phyloP scores from a whole-genome alignment of 2,113 vertebrate genomes.

The Ellobius talpinus region DNA sequence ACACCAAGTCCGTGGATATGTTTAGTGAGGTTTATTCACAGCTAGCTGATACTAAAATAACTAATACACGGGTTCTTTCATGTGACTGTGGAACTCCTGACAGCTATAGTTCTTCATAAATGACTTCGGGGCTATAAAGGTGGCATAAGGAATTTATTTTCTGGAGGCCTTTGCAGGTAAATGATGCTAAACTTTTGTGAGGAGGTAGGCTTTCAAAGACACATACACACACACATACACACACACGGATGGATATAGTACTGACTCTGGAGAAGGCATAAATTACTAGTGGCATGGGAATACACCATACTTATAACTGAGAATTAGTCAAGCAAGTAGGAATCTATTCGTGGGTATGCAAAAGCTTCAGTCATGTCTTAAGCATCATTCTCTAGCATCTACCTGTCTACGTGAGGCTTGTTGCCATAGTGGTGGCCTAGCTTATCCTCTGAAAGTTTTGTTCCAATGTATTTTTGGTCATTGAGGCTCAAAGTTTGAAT shows the following conservation, averaged over 20 bases:
- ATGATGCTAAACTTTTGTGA: slow-evolving; percentile 52
- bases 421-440: slow-evolving; percentile 56
- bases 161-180: slow-evolving; percentile 49
- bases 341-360: slow-evolving; percentile 65
- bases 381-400: slow-evolving; percentile 47
- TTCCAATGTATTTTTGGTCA: slow-evolving; percentile 60
- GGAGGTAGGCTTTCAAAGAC: slow-evolving; percentile 62
- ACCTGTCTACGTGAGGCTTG: slow-evolving; percentile 44
- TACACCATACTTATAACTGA: slow-evolving; percentile 63
- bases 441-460: slow-evolving; percentile 70
- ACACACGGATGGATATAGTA: slow-evolving; percentile 50
- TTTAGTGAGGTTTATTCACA: slow-evolving; percentile 64
- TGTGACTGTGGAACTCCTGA: slow-evolving; percentile 46
- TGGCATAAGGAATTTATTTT: slow-evolving; percentile 39
- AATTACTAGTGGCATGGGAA: slow-evolving; percentile 66
- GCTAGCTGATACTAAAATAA: slow-evolving; percentile 67
- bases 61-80: slow-evolving; percentile 71
- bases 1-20: slow-evolving; percentile 47
- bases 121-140: slow-evolving; percentile 37
- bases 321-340: slow-evolving; percentile 69
- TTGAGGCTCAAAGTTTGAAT: slow-evolving; percentile 74
- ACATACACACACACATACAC: slow-evolving; percentile 32
- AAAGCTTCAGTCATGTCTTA: slow-evolving; percentile 46
- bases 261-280: slow-evolving; percentile 72
- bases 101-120: slow-evolving; percentile 56